Evolutionary conservation across 2,113 vertebrate genomes (phyloP).

Genomic region (Silurus meridionalis): DNA sequence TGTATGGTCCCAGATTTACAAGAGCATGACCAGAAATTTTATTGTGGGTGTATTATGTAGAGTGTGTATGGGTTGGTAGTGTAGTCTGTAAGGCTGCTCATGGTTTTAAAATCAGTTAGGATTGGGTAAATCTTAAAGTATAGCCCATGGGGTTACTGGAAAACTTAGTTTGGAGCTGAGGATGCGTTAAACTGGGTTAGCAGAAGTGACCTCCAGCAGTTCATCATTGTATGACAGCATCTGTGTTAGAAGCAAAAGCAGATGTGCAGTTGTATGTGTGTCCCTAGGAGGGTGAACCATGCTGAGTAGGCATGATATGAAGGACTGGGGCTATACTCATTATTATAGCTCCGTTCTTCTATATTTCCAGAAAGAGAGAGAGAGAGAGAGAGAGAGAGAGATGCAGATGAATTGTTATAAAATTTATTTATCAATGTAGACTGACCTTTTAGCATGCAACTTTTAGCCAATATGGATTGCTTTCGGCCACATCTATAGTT

Average conservation of each 20-base stretch:
- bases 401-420: constrained; percentile 25
- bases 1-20: not conserved
- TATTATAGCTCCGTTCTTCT: constrained; percentile 34
- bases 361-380: not conserved
- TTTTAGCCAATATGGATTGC: not conserved
- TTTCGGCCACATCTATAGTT: not conserved
- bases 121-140: not conserved
- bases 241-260: constrained; percentile 31
- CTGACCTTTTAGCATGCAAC: not conserved
- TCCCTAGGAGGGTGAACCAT: constrained; percentile 38
- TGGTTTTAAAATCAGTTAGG: not conserved
- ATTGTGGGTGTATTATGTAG: not conserved
- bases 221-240: constrained; percentile 37
- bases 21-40: not conserved
- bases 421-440: constrained; percentile 3
- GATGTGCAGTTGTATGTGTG: constrained; percentile 38
- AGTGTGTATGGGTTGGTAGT: not conserved
- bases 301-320: constrained; percentile 51
- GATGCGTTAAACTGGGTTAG: constrained; percentile 28
- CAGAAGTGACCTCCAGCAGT: constrained; percentile 36
- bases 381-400: constrained; percentile 8
- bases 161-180: constrained; percentile 4
- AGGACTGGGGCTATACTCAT: constrained; percentile 41
- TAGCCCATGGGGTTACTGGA: not conserved
- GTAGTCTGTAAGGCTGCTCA: not conserved